Conservation (phyloP, 2,113 vertebrate species). For the Otolemur garnettii region DNA sequence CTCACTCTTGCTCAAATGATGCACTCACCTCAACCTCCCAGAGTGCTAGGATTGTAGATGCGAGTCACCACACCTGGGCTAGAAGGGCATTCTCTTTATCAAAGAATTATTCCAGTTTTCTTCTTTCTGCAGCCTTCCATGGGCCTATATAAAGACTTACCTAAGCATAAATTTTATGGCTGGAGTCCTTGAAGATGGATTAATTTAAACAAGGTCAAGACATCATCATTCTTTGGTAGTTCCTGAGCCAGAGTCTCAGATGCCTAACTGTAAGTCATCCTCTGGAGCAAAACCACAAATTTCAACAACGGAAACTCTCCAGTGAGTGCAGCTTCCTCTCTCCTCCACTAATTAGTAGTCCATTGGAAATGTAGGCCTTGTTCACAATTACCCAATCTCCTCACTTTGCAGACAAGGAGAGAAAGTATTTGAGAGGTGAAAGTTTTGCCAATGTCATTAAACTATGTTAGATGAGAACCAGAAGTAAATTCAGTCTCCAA, state of each 20-base stretch:
- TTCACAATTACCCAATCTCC: background rate
- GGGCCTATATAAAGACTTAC: background rate
- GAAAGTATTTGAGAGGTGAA: background rate
- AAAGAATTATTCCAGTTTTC: background rate
- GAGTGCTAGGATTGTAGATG: no score
- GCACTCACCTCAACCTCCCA: no score
- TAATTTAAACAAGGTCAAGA: slow-evolving; percentile 37
- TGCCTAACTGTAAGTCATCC: background rate
- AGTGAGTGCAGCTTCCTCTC: background rate
- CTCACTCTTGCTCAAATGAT: no score
- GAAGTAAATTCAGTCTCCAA: background rate
- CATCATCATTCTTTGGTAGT: background rate
- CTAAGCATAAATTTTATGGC: background rate
- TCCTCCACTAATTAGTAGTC: background rate
- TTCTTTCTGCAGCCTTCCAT: background rate
- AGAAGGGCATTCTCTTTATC: background rate
- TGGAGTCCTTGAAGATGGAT: background rate
- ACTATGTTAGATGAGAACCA: background rate
- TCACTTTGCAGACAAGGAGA: background rate
- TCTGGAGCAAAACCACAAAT: background rate
- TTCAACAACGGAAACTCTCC: background rate
- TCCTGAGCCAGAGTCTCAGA: background rate
- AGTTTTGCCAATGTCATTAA: background rate
- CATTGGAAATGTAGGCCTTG: background rate
- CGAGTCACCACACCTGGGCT: no score